Percentiles rank a stretch among this genome's conserved stretches.
phyloP scores from a whole-genome alignment of 1,140 invertebrate genomes.

The Magallana angulata region DNA sequence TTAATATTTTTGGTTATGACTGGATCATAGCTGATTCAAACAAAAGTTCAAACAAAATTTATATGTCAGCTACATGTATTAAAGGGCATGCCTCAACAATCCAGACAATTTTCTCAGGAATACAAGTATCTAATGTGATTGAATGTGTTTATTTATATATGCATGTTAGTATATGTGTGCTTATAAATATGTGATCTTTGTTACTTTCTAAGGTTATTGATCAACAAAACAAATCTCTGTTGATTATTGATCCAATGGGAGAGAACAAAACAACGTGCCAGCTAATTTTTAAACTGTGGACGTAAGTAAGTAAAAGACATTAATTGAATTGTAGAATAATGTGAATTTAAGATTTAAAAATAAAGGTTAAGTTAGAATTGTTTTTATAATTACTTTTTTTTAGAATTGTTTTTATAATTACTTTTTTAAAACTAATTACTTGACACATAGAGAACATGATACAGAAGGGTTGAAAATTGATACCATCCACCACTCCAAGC shows the following conservation, averaged over 20 bases:
- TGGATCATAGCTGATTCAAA: background rate
- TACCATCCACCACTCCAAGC: background rate
- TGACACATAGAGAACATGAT: background rate
- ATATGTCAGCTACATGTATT: background rate
- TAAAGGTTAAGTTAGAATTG: background rate
- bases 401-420: background rate
- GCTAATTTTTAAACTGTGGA: background rate
- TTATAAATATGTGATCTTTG: background rate
- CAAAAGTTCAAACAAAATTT: background rate
- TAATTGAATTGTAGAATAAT: background rate
- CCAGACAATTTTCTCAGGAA: background rate
- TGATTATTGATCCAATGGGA: background rate
- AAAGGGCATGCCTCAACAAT: background rate
- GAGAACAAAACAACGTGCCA: constrained; percentile 10
- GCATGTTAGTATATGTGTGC: background rate
- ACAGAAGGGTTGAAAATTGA: background rate
- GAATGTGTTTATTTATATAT: background rate
- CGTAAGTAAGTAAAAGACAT: background rate
- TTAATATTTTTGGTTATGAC: background rate
- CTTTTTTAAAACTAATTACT: background rate
- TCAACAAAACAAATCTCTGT: background rate
- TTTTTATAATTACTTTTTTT: background rate
- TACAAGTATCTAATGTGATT: background rate
- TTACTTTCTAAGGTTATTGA: constrained; percentile 8
- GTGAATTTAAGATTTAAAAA: background rate